phyloP scores from a whole-genome alignment of 2,113 vertebrate species.

The Cynopterus brachyotis region DNA sequence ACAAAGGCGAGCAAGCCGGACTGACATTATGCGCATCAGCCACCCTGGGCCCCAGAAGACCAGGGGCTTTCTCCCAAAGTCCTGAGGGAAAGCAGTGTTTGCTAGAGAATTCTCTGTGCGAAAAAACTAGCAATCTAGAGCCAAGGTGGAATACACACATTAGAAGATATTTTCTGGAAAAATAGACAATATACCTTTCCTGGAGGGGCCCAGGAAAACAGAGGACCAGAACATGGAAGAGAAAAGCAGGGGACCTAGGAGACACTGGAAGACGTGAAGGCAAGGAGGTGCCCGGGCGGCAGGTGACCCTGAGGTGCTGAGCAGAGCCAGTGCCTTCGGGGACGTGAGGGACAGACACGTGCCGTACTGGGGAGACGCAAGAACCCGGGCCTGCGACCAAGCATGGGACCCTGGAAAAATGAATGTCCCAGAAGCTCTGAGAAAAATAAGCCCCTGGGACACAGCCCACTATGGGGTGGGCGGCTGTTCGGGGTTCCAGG shows the following conservation, averaged over 20 bases:
- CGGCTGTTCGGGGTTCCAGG: neutral
- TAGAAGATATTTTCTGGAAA: neutral
- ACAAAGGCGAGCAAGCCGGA: too few species aligned
- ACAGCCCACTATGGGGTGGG: neutral
- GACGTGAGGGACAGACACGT: neutral
- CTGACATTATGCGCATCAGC: neutral
- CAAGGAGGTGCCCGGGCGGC: too few species aligned
- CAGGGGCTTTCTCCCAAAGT: too few species aligned
- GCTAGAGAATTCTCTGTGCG: neutral
- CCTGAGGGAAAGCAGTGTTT: neutral
- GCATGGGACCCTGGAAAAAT: neutral
- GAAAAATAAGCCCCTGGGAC: neutral
- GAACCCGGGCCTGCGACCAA: neutral
- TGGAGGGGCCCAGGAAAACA: too few species aligned
- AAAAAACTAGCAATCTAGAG: neutral
- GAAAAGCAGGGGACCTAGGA: neutral
- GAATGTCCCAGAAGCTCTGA: neutral
- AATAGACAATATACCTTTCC: neutral
- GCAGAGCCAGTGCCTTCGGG: neutral
- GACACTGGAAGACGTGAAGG: fast-evolving
- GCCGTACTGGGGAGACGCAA: neutral
- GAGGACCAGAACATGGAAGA: neutral
- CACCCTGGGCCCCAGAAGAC: neutral
- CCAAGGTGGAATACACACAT: neutral
- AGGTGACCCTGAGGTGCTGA: neutral